phyloP scores from a whole-genome alignment of 2,888 invertebrate genomes.

The Noctua fimbriata region DNA sequence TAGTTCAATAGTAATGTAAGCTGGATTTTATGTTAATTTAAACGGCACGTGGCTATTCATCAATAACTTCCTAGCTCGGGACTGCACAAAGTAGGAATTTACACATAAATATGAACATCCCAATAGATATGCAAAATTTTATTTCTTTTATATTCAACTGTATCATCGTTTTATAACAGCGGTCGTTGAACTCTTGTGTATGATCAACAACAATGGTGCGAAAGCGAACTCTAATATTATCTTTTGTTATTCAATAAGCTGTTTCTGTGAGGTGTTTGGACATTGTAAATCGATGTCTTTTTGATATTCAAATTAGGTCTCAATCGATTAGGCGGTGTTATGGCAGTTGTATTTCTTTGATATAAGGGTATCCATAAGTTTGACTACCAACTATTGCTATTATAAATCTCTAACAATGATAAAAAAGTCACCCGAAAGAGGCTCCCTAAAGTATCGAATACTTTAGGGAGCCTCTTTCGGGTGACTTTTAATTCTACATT shows the following conservation, averaged over 20 bases:
- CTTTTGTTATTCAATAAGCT: constrained; percentile 69
- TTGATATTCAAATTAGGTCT: constrained; percentile 64
- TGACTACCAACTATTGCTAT: constrained; percentile 7
- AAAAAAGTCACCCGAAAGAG: too few relatives aligned
- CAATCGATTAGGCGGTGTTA: constrained; percentile 52
- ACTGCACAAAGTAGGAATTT: constrained; percentile 76
- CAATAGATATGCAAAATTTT: constrained; percentile 87
- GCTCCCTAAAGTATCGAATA: too few relatives aligned
- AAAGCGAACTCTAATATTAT: constrained; percentile 69
- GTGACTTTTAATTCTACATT: not conserved
- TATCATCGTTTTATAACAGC: constrained; percentile 80
- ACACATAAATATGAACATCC: constrained; percentile 79
- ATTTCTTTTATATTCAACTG: constrained; percentile 80
- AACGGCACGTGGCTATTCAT: constrained; percentile 70
- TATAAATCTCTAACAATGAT: constrained; percentile 12
- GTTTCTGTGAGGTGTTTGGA: constrained; percentile 58
- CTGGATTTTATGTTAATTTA: constrained; percentile 78
- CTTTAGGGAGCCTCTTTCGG: not conserved
- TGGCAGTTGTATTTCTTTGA: constrained; percentile 41
- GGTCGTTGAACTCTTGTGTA: constrained; percentile 82
- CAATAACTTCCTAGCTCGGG: constrained; percentile 63
- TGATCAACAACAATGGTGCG: constrained; percentile 73
- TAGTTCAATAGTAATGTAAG: constrained; percentile 61
- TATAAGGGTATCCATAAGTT: constrained; percentile 16
- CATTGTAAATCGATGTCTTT: constrained; percentile 64